Evolutionary conservation across 1,140 invertebrate species (phyloP).

Genomic region (Anagrus nilaparvatae): DNA sequence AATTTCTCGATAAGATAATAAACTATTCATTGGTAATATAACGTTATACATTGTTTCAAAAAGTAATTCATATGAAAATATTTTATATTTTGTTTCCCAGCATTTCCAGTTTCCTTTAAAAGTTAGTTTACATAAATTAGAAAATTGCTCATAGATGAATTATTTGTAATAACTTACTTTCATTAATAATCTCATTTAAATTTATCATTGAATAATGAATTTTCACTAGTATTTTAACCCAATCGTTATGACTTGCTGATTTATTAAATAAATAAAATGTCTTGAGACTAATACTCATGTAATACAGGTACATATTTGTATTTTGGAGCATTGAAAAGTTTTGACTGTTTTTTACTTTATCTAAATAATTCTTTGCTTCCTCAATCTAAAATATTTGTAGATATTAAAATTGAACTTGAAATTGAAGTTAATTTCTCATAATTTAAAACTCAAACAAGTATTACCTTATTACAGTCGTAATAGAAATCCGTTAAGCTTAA

Average conservation of each 20-base stretch:
- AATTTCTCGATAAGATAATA: conserved; percentile 29
- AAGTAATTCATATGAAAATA: conserved; percentile 21
- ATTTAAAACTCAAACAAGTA: conserved; percentile 8
- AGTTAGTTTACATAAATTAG: not conserved
- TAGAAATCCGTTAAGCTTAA: conserved; percentile 33
- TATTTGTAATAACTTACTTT: conserved; percentile 18
- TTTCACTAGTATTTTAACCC: conserved; percentile 22
- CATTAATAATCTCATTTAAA: conserved; percentile 19
- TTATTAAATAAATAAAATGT: conserved; percentile 24
- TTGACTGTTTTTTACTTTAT: conserved; percentile 20
- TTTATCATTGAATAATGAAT: conserved; percentile 21
- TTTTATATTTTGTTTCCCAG: conserved; percentile 5
- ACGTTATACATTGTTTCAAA: conserved; percentile 17
- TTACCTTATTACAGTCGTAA: conserved; percentile 29
- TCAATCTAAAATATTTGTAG: conserved; percentile 16
- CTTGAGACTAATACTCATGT: conserved; percentile 21
- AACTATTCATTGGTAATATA: conserved; percentile 25
- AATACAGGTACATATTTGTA: conserved; percentile 20
- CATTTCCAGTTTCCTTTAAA: conserved; percentile 15
- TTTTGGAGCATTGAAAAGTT: conserved; percentile 18
- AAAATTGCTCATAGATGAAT: not conserved
- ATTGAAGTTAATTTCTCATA: conserved; percentile 9
- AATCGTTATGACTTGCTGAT: conserved; percentile 22
- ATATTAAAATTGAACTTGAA: conserved; percentile 1
- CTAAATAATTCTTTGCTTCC: conserved; percentile 24